Base-by-base conservation (phyloP, 2,888 invertebrate genomes). In the Amblyjoppa fuscipennis region DNA sequence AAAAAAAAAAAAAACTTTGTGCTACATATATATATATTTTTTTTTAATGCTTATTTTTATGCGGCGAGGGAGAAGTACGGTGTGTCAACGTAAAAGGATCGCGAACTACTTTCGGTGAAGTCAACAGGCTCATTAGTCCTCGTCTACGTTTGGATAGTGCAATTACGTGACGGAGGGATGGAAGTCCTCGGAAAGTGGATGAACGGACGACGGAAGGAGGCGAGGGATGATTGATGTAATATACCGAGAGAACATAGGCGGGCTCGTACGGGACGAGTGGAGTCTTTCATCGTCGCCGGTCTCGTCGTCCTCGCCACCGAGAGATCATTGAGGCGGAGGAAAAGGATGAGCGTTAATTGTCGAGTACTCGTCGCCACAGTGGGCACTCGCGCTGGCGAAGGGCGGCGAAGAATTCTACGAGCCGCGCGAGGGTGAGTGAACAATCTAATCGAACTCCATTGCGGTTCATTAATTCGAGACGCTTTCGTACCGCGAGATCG, bases 141-240 rank as follows among this genome's bases (percentile, higher is more conserved):
- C 31, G 45, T 74, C 53, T n/a, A n/a, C 16, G 16, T 61, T 34
- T 16, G 61, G 28, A 59, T 25, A 59, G 59, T 59, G 59, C 59
- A 11, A 59, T 59, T 59, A 59, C 25, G 9, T 25, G 25, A 3
- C 9, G 11, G 28, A 59, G 59, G 59, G 25, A 59, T 59, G 59
- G 16, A 34, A 31, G 28, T 61, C 2, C 31, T 34, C 31, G 61
- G 16, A 31, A 34, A 31, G 16, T 31, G 34, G 31, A 34, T 31
- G 16, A 31, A 16, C 31, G 61, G 16, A 34, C 34, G 71, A 64
- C 56, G 49, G 59, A 76, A 11, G 75, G 53, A 49, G 61, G 69
- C 76, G 49, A 61, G 31, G 51, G 31, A 83, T 75, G 84, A 84
- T 83, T 76, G 66, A 34, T 82, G 64, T 56, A 61, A 61, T 34